Conservation (phyloP, 1,140 invertebrate genomes). For the Brachionus plicatilis region DNA sequence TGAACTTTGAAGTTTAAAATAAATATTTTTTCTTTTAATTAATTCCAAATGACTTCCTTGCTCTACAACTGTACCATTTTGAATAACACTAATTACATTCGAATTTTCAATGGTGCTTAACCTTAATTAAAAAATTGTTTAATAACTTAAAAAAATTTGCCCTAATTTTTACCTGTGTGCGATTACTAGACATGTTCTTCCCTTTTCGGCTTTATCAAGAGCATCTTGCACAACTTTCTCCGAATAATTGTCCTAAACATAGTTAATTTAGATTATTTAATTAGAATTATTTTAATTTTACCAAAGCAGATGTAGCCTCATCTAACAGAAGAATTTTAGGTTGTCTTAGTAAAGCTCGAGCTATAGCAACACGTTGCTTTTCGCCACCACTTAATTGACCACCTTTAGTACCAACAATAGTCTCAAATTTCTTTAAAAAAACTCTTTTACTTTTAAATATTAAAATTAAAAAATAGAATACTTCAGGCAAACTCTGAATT, state of each 20-base stretch:
- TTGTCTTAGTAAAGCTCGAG: slow-evolving; percentile 59
- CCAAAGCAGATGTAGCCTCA: slow-evolving; percentile 81
- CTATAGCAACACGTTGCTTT: slow-evolving; percentile 49
- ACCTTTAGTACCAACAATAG: slow-evolving; percentile 51
- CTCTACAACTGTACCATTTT: slow-evolving; percentile 8
- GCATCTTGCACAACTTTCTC: slow-evolving; percentile 65
- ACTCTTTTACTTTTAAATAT: background rate
- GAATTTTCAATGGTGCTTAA: slow-evolving; percentile 36
- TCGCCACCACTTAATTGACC: slow-evolving; percentile 54
- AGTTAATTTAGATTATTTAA: background rate
- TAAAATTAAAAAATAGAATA: background rate
- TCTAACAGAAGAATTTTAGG: slow-evolving; percentile 74
- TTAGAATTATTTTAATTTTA: background rate
- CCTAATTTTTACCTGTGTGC: slow-evolving; percentile 49
- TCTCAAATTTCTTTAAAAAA: slow-evolving; percentile 47
- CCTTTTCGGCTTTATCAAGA: slow-evolving; percentile 49
- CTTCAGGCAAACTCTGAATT: slow-evolving; percentile 60
- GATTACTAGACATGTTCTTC: slow-evolving; percentile 58
- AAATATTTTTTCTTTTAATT: background rate
- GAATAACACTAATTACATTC: slow-evolving; percentile 23
- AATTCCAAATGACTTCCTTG: background rate
- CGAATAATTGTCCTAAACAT: slow-evolving; percentile 64
- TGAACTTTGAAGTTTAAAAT: slow-evolving; percentile 3
- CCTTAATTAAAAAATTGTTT: background rate
- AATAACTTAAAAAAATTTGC: background rate